Evolutionary conservation across 2,797 vertebrate species (phyloP).

Genomic region (Amazona finschi): DNA sequence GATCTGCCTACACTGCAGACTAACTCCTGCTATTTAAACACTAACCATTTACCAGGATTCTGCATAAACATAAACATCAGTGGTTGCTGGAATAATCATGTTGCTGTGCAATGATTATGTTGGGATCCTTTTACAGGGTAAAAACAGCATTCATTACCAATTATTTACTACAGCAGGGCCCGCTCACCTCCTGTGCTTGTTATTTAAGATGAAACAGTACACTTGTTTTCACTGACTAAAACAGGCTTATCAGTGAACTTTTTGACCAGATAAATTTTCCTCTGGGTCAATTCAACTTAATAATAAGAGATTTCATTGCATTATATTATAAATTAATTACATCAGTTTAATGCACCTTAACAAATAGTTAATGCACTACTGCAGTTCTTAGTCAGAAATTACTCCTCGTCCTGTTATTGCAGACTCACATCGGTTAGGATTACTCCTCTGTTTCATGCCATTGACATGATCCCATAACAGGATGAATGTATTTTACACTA

Average conservation of each 20-base stretch:
- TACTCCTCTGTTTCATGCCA: conserved; percentile 44
- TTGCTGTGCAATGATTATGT: neutral
- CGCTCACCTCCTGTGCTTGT: neutral
- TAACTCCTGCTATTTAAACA: neutral
- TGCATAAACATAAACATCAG: conserved; percentile 1
- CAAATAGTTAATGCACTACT: neutral
- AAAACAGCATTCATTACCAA: conserved; percentile 13
- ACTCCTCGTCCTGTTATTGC: neutral
- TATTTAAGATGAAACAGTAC: conserved; percentile 42
- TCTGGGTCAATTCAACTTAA: conserved; percentile 36
- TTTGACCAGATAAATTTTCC: conserved; percentile 23
- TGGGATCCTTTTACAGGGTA: conserved; percentile 34
- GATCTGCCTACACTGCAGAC: neutral
- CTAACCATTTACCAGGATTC: conserved; percentile 30
- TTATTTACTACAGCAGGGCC: conserved; percentile 42
- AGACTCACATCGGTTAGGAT: conserved; percentile 18
- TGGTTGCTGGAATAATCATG: conserved; percentile 21
- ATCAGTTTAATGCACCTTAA: conserved; percentile 27
- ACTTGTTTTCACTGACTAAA: neutral
- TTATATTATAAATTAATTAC: conserved; percentile 63
- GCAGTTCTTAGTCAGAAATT: conserved; percentile 24
- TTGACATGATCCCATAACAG: conserved; percentile 52
- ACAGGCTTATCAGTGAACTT: neutral
- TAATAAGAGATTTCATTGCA: conserved; percentile 32
- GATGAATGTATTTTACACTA: conserved; percentile 45